These are phyloP conservation scores for Premnoplex brunnescens DNA, from an alignment of 2,797 vertebrate species.

Conservation along the genomic window DNA sequence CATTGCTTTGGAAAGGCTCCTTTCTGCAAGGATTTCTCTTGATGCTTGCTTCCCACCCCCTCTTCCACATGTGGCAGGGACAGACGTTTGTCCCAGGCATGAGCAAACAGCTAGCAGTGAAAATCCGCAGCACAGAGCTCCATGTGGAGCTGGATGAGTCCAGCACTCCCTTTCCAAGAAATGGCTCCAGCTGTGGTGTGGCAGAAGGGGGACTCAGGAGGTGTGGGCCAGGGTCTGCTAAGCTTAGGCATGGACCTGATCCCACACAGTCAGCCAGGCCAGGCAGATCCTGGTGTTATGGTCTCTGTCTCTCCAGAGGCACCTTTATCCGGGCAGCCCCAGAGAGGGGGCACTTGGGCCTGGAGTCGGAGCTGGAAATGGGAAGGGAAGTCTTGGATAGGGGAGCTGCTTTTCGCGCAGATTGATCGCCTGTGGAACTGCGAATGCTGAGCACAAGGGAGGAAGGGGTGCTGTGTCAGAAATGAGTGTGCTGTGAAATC, in stretches of 20 bases:
- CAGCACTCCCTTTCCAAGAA: not conserved
- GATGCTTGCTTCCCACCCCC: not conserved
- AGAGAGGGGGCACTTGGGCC: not conserved
- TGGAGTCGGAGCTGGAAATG: not conserved
- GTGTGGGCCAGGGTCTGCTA: not conserved
- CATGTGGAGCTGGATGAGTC: not conserved
- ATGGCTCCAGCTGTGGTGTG: not conserved
- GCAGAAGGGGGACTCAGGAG: not conserved
- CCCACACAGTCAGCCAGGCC: not conserved
- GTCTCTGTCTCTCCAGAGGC: not conserved
- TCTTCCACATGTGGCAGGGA: not conserved
- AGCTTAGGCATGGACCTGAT: not conserved
- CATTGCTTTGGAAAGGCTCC: not conserved
- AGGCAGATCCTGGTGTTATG: not conserved
- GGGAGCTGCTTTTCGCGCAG: not conserved
- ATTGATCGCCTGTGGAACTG: not conserved
- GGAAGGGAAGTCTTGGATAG: not conserved
- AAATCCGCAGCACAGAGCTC: not conserved
- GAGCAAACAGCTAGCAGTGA: not conserved
- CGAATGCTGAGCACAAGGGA: not conserved
- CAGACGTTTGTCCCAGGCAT: not conserved
- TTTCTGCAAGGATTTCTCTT: not conserved
- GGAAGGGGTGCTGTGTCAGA: conserved; percentile 14
- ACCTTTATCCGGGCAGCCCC: rapidly evolving
- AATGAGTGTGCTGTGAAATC: not conserved